Conservation (phyloP, 2,113 vertebrate genomes). For the Alces alces region DNA sequence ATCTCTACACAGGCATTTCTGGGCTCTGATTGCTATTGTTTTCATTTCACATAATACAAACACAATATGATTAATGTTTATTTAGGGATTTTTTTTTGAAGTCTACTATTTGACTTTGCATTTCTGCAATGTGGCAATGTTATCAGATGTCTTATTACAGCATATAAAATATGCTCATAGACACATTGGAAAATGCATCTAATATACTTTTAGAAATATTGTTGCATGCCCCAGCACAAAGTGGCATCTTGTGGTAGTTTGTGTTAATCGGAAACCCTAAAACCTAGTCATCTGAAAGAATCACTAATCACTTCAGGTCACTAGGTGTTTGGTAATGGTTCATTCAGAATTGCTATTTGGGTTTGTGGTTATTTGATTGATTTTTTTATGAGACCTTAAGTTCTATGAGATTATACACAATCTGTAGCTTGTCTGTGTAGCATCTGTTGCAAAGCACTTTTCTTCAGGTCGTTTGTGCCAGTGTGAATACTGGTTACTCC, state of each 20-base stretch:
- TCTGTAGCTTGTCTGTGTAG: neutral
- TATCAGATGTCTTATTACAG: conserved; percentile 36
- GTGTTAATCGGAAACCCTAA: neutral
- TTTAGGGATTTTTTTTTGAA: conserved; percentile 31
- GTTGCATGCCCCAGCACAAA: neutral
- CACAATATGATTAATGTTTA: conserved; percentile 59
- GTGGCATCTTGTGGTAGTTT: neutral
- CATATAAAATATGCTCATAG: neutral
- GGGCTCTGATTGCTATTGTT: conserved; percentile 33
- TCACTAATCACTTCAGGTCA: neutral
- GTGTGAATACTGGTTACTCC: neutral
- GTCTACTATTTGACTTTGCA: conserved; percentile 37
- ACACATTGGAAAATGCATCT: neutral
- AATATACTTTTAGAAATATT: neutral
- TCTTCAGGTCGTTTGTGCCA: fast-evolving
- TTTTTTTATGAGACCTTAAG: neutral
- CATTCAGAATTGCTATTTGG: neutral
- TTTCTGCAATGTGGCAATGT: conserved; percentile 33
- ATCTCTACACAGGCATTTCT: neutral
- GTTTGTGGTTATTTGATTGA: neutral
- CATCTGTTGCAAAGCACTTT: neutral
- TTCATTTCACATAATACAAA: conserved; percentile 53
- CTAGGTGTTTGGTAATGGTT: neutral
- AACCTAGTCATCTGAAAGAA: neutral
- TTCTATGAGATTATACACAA: neutral